phyloP scores from a whole-genome alignment of 2,797 vertebrate genomes.

The Chaetodon trifasciatus region DNA sequence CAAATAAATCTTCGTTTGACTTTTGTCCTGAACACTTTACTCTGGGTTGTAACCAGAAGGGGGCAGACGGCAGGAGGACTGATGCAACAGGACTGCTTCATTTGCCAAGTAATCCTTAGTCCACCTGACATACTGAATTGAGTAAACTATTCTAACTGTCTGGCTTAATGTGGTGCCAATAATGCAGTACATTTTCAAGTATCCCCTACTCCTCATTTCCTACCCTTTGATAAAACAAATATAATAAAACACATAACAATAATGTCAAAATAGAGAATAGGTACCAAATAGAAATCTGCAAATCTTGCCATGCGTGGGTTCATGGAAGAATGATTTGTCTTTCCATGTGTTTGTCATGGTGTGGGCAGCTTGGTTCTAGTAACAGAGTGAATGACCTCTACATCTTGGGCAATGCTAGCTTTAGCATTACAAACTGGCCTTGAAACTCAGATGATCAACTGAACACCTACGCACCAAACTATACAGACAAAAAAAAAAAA shows the following conservation, averaged over 20 bases:
- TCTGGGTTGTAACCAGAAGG: slow-evolving; percentile 54
- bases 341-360: slow-evolving; percentile 50
- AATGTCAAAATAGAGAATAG: background rate
- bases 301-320: slow-evolving; percentile 13
- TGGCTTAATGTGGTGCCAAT: background rate
- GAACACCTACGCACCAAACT: slow-evolving; percentile 57
- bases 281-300: background rate
- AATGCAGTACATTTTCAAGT: background rate
- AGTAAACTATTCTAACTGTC: background rate
- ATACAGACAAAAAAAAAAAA: background rate
- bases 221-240: background rate
- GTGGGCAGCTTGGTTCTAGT: slow-evolving; percentile 65
- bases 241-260: background rate
- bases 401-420: slow-evolving; percentile 72
- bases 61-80: slow-evolving; percentile 29
- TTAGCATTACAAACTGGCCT: slow-evolving; percentile 74
- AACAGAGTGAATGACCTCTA: slow-evolving; percentile 71
- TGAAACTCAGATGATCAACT: slow-evolving; percentile 69
- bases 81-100: background rate
- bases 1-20: background rate
- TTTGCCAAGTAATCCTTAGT: background rate
- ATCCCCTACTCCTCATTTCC: background rate
- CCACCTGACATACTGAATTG: background rate
- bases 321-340: background rate
- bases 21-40: background rate